These are phyloP conservation scores for Tragelaphus imberbis DNA, from an alignment of 2,113 vertebrate species.

Conservation along the genomic window DNA sequence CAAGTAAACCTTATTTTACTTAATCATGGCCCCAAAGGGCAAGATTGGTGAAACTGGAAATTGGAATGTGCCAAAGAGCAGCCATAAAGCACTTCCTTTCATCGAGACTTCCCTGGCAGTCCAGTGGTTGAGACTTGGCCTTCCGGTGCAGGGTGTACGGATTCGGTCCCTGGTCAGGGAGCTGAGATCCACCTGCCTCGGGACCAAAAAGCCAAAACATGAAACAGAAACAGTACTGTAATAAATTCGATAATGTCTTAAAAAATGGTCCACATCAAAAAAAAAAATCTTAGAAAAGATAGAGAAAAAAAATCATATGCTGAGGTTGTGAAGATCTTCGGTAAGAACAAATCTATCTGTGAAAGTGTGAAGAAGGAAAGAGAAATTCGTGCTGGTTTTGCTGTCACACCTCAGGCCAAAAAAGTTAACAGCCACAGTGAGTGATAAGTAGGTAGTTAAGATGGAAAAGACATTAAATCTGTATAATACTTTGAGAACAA, in stretches of 20 bases:
- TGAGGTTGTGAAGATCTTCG: not conserved
- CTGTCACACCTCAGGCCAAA: not conserved
- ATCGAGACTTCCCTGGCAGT: not conserved
- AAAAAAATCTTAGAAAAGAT: not conserved
- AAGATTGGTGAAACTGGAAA: not conserved
- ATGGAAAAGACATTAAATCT: not conserved
- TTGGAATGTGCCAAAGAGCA: not conserved
- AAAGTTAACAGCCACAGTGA: not conserved
- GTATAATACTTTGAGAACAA: not conserved
- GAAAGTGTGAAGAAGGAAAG: not conserved
- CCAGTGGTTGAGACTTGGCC: not conserved
- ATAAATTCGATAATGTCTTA: not conserved
- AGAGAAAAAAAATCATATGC: not conserved
- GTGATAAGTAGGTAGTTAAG: not conserved
- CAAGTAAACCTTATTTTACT: not conserved
- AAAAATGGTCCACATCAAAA: not conserved
- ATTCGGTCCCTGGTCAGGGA: not conserved
- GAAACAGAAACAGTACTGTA: not conserved
- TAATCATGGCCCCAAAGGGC: not conserved
- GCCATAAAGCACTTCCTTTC: not conserved
- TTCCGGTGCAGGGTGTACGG: rapidly evolving
- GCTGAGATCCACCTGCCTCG: not conserved
- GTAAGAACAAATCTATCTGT: not conserved
- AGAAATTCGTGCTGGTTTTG: not conserved
- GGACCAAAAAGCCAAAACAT: not conserved